Conservation (phyloP, 2,888 invertebrate genomes). For the Acleris literana region DNA sequence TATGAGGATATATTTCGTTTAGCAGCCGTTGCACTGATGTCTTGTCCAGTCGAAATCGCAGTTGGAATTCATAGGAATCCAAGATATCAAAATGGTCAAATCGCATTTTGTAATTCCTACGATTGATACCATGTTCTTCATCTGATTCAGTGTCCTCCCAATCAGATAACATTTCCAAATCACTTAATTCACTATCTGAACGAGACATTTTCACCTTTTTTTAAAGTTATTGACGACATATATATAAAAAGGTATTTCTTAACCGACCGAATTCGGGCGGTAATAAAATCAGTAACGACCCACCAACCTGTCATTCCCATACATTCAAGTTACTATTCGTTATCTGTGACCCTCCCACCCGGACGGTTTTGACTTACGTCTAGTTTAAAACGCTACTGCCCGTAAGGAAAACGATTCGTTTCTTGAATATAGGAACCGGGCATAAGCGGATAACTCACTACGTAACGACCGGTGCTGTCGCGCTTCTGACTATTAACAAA, state of each 20-base stretch:
- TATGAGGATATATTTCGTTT: conserved; percentile 22
- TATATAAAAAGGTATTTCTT: background rate
- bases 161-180: conserved; percentile 11
- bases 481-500: too few relatives aligned
- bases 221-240: background rate
- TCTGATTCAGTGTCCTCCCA: conserved; percentile 21
- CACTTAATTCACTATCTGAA: conserved; percentile 25
- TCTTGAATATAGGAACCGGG: too few relatives aligned
- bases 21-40: conserved; percentile 14
- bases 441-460: too few relatives aligned
- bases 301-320: conserved; percentile 14
- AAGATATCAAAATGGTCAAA: conserved; percentile 19
- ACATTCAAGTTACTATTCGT: conserved; percentile 15
- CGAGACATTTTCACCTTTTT: background rate
- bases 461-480: too few relatives aligned
- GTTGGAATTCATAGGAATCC: conserved; percentile 13
- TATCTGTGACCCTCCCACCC: conserved; percentile 17
- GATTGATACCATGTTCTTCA: conserved; percentile 13
- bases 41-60: conserved; percentile 25
- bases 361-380: conserved; percentile 12
- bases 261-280: too few relatives aligned
- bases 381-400: background rate
- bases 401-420: conserved; percentile 13
- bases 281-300: too few relatives aligned
- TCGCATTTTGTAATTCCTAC: conserved; percentile 19